These are phyloP conservation scores for Himalopsyche tibetana DNA, from an alignment of 2,888 invertebrate species.

Conservation along the genomic window DNA sequence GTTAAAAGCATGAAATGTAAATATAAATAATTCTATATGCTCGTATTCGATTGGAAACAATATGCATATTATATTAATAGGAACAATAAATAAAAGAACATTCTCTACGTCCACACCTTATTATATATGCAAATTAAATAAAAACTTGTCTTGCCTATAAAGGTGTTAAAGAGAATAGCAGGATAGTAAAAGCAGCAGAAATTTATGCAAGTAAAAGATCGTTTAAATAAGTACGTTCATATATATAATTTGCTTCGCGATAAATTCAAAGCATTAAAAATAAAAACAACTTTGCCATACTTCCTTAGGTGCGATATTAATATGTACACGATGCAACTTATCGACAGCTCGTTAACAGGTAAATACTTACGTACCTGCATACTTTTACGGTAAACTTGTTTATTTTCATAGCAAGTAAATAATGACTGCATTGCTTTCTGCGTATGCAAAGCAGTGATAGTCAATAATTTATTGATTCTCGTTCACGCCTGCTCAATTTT, in stretches of 20 bases:
- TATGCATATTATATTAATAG: too few relatives aligned
- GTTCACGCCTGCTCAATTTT: too few relatives aligned
- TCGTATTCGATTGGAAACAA: too few relatives aligned
- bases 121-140: too few relatives aligned
- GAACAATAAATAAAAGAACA: too few relatives aligned
- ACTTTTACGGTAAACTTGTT: background rate
- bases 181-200: too few relatives aligned
- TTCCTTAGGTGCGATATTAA: constrained; percentile 2
- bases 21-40: too few relatives aligned
- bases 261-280: background rate
- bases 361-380: background rate
- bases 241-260: background rate
- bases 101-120: too few relatives aligned
- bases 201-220: background rate
- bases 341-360: constrained; percentile 1
- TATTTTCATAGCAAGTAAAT: constrained; percentile 4
- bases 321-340: background rate
- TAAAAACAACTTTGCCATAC: background rate
- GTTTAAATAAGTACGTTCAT: background rate
- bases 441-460: background rate
- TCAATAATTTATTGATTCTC: background rate
- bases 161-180: too few relatives aligned
- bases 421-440: background rate
- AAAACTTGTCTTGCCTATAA: too few relatives aligned
- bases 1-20: too few relatives aligned